Conservation (phyloP, 2,113 vertebrate species). For the Murina feae region DNA sequence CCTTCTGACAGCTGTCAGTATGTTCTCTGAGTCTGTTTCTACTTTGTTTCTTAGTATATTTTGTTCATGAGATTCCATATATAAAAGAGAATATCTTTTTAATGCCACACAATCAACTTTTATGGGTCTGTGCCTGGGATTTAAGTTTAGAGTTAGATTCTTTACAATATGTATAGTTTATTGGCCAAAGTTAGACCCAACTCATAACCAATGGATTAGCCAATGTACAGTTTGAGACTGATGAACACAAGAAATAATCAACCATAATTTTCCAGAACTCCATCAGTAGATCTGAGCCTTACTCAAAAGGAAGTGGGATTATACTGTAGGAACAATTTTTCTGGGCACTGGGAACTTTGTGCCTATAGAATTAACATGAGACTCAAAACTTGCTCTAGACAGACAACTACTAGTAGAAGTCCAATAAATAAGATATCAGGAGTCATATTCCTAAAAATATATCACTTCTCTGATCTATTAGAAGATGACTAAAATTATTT, state of each 20-base stretch:
- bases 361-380: background rate
- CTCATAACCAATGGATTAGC: conserved; percentile 42
- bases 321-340: conserved; percentile 6
- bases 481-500: conserved; percentile 41
- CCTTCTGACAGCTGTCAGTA: background rate
- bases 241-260: conserved; percentile 30
- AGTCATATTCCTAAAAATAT: conserved; percentile 5
- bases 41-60: background rate
- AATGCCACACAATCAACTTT: conserved; percentile 57
- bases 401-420: background rate
- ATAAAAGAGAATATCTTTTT: conserved; percentile 43
- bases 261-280: conserved; percentile 55
- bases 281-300: background rate
- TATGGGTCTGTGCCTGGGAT: conserved; percentile 58
- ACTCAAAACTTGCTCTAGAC: background rate
- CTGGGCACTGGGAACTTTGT: background rate
- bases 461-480: background rate
- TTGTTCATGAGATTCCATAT: background rate
- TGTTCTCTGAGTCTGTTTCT: background rate
- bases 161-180: conserved; percentile 58
- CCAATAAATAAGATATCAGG: background rate
- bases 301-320: conserved; percentile 10
- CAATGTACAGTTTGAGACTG: conserved; percentile 44
- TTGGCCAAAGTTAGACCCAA: conserved; percentile 40
- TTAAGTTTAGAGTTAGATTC: conserved; percentile 59